Conservation (phyloP, 2,888 invertebrate genomes). For the Minunthozetes semirufus region DNA sequence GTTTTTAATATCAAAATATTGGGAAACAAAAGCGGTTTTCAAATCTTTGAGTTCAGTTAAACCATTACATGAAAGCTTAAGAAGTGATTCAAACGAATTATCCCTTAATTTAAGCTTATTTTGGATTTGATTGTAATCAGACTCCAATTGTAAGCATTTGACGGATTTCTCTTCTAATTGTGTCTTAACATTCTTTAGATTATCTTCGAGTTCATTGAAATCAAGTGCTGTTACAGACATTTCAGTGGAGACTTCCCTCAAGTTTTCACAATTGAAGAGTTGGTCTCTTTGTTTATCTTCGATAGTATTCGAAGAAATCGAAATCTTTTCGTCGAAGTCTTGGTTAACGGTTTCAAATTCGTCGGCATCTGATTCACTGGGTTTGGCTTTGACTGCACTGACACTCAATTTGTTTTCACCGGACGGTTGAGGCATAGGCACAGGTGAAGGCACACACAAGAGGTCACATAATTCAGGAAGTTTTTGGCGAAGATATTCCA, state of each 20-base stretch:
- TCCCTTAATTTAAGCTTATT: neutral
- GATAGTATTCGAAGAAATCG: neutral
- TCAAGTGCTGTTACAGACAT: slow-evolving; percentile 12
- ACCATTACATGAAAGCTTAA: neutral
- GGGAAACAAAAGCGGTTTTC: neutral
- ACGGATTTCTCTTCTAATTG: slow-evolving; percentile 12
- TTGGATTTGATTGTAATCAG: neutral
- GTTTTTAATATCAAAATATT: neutral
- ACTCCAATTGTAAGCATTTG: neutral
- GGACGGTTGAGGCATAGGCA: slow-evolving; percentile 38
- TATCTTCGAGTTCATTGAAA: slow-evolving; percentile 24
- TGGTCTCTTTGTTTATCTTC: neutral
- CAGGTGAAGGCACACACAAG: slow-evolving; percentile 38
- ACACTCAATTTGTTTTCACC: neutral
- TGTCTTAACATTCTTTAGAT: neutral
- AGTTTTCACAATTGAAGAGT: neutral
- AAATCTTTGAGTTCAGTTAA: neutral
- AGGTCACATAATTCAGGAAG: slow-evolving; percentile 46
- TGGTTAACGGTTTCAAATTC: slow-evolving; percentile 71
- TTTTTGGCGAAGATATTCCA: slow-evolving; percentile 45
- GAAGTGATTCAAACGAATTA: neutral
- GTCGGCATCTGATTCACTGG: slow-evolving; percentile 70
- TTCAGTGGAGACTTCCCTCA: neutral
- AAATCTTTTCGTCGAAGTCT: neutral
- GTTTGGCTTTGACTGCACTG: slow-evolving; percentile 52